Evolutionary conservation across 35 echinoderm and acorn worm species (phyloP).

Genomic region (Ptychodera flava): DNA sequence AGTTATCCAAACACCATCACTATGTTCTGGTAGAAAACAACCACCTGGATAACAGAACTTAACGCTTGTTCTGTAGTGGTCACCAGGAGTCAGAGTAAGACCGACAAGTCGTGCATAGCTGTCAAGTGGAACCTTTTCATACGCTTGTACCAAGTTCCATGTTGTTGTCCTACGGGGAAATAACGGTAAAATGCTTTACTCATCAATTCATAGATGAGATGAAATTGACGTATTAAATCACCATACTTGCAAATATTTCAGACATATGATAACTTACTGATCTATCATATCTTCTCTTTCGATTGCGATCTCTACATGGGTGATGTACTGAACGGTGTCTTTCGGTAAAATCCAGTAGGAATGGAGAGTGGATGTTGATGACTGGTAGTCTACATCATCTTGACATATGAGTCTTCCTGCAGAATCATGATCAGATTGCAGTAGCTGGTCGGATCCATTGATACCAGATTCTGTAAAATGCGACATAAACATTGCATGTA

Average conservation of each 20-base stretch:
- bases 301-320: neutral
- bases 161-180: no score
- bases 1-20: conserved; percentile 3
- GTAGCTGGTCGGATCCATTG: no score
- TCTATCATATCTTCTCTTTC: neutral
- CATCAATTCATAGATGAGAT: no score
- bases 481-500: no score
- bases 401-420: no score
- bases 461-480: no score
- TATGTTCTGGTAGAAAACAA: neutral
- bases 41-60: conserved; percentile 1
- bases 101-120: neutral
- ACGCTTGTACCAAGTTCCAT: neutral
- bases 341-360: neutral
- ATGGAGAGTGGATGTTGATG: neutral
- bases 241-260: no score
- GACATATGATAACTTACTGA: neutral
- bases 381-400: neutral
- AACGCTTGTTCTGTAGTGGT: conserved; percentile 5
- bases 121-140: neutral
- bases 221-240: no score
- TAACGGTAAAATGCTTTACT: no score
- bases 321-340: neutral
- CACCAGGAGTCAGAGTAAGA: neutral
- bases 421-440: no score